These are phyloP conservation scores for Procambarus virginalis DNA, from an alignment of 1,140 invertebrate species.

Conservation along the genomic window DNA sequence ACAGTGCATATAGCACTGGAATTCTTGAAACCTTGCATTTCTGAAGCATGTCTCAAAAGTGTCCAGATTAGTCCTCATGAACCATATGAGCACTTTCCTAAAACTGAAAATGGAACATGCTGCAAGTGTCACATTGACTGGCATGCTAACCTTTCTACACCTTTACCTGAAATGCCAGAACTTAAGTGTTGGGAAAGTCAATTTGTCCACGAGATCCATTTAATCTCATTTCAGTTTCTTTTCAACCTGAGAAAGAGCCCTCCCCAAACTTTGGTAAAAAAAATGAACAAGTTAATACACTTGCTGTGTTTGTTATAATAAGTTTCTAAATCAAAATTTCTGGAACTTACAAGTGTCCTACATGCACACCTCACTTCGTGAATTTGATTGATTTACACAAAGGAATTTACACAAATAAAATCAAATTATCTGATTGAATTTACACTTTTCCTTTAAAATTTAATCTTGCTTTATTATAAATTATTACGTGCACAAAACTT, in stretches of 20 bases:
- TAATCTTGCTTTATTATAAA: neutral
- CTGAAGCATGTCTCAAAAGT: neutral
- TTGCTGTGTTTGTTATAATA: neutral
- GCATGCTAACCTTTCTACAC: neutral
- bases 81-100: neutral
- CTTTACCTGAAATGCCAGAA: neutral
- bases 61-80: conserved; percentile 1
- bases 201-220: neutral
- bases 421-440: no score
- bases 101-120: neutral
- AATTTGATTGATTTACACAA: no score
- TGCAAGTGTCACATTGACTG: neutral
- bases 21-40: conserved; percentile 1
- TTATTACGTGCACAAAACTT: no score
- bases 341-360: neutral
- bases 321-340: neutral
- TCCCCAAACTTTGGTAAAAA: neutral
- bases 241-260: neutral
- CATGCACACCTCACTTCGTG: neutral
- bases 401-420: no score
- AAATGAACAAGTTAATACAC: neutral
- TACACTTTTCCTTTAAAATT: neutral
- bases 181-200: neutral
- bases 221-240: neutral
- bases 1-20: neutral